Conservation (phyloP, 1,140 invertebrate species). For the Antheraea mylitta region DNA sequence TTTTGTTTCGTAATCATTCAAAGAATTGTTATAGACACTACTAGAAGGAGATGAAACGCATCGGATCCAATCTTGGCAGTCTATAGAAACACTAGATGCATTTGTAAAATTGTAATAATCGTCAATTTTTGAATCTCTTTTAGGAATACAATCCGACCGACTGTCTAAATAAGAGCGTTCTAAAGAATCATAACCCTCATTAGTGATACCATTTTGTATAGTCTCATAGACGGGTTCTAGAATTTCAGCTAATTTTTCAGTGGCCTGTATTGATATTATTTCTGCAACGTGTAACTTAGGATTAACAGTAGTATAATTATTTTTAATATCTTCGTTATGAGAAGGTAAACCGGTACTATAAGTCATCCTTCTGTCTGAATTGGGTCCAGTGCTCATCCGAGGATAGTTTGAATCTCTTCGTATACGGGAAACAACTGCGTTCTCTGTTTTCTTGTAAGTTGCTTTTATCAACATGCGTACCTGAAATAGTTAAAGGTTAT, state of each 20-base stretch:
- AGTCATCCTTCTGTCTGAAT: slow-evolving; percentile 53
- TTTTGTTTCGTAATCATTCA: slow-evolving; percentile 36
- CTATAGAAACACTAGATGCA: slow-evolving; percentile 55
- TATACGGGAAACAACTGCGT: slow-evolving; percentile 57
- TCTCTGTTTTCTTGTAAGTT: slow-evolving; percentile 72
- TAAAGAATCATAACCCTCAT: slow-evolving; percentile 51
- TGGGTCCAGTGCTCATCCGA: slow-evolving; percentile 38
- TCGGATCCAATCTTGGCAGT: slow-evolving; percentile 57
- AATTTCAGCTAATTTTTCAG: slow-evolving; percentile 64
- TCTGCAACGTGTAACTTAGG: slow-evolving; percentile 64
- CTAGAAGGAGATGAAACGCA: slow-evolving; percentile 39
- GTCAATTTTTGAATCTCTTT: slow-evolving; percentile 40
- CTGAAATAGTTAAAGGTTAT: slow-evolving; percentile 35
- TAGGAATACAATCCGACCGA: slow-evolving; percentile 44
- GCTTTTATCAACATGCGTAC: slow-evolving; percentile 62
- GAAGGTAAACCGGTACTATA: slow-evolving; percentile 54
- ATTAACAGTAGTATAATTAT: slow-evolving; percentile 45
- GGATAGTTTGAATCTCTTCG: slow-evolving; percentile 44
- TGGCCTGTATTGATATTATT: slow-evolving; percentile 67
- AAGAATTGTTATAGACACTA: slow-evolving; percentile 45
- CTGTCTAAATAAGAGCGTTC: slow-evolving; percentile 43
- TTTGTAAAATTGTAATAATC: slow-evolving; percentile 59
- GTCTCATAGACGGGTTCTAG: slow-evolving; percentile 69
- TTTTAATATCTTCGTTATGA: slow-evolving; percentile 35
- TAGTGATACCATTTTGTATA: slow-evolving; percentile 47